Base-by-base conservation (phyloP, 2,797 vertebrate species). In the Streptopelia turtur region DNA sequence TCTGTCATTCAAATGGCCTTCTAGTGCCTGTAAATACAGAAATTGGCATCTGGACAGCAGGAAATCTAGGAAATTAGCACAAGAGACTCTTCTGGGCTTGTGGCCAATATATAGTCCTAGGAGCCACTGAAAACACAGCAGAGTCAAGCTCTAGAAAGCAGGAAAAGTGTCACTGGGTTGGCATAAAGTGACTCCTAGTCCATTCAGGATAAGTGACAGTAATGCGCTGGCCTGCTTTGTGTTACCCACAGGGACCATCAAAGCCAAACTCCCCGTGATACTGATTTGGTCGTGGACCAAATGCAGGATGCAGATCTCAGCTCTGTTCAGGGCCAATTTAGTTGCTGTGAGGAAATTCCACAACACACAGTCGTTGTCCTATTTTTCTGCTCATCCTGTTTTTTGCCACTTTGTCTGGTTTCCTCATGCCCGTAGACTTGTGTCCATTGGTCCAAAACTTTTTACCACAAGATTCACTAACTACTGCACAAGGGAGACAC, bases 41-140 rank as follows among this genome's bases (percentile, higher is more conserved):
- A 91, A 90, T 72, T 96, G 95, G 95, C 95, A 94, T 66, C 94
- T 90, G 82, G 66, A 94, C 91, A 91, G 92, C 74, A 94, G 92
- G 93, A 95, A 80, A 93, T 96, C 93, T 84, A 95, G 94, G 95
- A 96, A 95, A 95, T 83, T 92, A 96, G 91, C 89, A 82, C 70
- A 77, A 76, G 85, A 87, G 87, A 94, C 53, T 69, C 91, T 91
- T 95, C 95, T 83, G 94, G 96, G 96, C 95, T 93, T 76, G 27
- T 89, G 94, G 93, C 94, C 96, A 96, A 93, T 20, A 52, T 17
- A 11, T 8, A 93, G 77, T 84, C 90, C 90, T 93, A 70, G 81
- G 75, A 97, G 86, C 89, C 86, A 82, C 92, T 49, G 93, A 89
- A 95, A 92, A 74, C 83, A 66, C 24, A 24, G 90, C 83, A 89